Percentiles rank a stretch among this genome's conserved stretches.
Evolutionary conservation across 2,888 invertebrate species (phyloP).

Genomic region (Coelopa pilipes): DNA sequence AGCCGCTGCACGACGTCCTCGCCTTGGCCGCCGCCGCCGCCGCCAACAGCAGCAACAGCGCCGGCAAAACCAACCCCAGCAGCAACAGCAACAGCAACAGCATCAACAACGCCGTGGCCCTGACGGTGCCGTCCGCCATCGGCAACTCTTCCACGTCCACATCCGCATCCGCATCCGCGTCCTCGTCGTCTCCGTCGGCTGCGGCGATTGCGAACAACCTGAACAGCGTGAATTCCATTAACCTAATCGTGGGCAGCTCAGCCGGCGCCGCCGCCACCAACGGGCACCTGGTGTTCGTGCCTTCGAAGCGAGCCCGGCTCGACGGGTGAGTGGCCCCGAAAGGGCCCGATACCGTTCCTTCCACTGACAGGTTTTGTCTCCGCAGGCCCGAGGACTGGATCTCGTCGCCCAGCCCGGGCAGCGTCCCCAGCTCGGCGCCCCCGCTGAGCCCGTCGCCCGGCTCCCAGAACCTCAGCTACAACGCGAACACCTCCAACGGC

Average conservation of each 20-base stretch:
- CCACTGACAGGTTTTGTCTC: constrained; percentile 12
- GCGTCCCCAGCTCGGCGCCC: constrained; percentile 71
- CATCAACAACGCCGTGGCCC: constrained; percentile 18
- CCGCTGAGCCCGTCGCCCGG: constrained; percentile 77
- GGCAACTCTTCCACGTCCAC: constrained; percentile 21
- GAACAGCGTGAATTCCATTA: constrained; percentile 41
- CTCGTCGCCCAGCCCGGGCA: constrained; percentile 70
- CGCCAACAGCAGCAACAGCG: constrained; percentile 37
- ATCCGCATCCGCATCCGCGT: too few relatives aligned
- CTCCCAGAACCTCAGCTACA: constrained; percentile 68
- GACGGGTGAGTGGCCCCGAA: constrained; percentile 60
- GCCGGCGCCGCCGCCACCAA: constrained; percentile 57
- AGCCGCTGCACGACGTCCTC: constrained; percentile 63
- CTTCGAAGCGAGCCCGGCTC: constrained; percentile 69
- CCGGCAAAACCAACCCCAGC: constrained; percentile 33
- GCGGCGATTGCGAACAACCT: constrained; percentile 35
- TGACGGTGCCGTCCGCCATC: constrained; percentile 20
- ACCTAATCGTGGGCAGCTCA: constrained; percentile 44
- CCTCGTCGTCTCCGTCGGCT: constrained; percentile 10
- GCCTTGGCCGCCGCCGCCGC: constrained; percentile 48
- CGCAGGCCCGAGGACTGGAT: constrained; percentile 72
- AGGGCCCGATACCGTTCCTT: neutral
- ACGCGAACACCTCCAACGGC: constrained; percentile 72
- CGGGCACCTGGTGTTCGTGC: constrained; percentile 63
- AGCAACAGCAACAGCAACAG: constrained; percentile 22